Base-by-base conservation (phyloP, 2,113 vertebrate genomes). In the Furnarius figulus region DNA sequence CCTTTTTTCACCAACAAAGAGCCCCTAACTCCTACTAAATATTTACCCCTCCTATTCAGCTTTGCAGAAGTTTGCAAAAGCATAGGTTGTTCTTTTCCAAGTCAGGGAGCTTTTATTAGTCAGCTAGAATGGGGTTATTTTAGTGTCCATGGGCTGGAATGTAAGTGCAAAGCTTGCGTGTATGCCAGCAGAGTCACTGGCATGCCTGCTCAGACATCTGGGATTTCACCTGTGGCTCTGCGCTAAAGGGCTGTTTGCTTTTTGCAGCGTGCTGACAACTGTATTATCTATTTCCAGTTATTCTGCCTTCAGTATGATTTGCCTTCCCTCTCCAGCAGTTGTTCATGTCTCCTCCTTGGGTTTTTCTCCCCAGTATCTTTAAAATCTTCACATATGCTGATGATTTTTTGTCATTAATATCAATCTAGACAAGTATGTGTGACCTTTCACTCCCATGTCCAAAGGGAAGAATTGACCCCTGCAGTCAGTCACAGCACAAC, bases 321-420 rank as follows among this genome's bases (percentile, higher is more conserved):
- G 22, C 53, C 70, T 87, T 65, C 40, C 40, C 89, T 70, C 62
- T 33, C 73, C 50, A 52, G 39, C 40, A 30, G 31, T 81, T 80
- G 61, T 35, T 81, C 47, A 6, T 67, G 17, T 74, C 39, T 59
- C 22, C 13, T 65, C 16, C 80, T 85, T 72, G 49, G 22, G 27
- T 59, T 65, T 49, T 81, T 73, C 10, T 13, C 8, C 74, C 21
- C 52, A 46, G 15, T 37, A 39, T 75, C 66, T 65, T 85, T 76
- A 68, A 91, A 90, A 78, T 82, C 65, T 85, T 13, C 6, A 30
- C 66, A n/a, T 91, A 78, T 85, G 66, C 84, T 87, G 81, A 86
- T 87, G 66, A 85, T 96, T 95, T 92, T 65, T 42, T 95, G 87
- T 93, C 86, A 88, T 89, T 92, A 90, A 92, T 90, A 92, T 81